Percentiles rank a stretch among this genome's conserved stretches.
Evolutionary conservation across 2,797 vertebrate genomes (phyloP).

Genomic region (Lerista edwardsae): DNA sequence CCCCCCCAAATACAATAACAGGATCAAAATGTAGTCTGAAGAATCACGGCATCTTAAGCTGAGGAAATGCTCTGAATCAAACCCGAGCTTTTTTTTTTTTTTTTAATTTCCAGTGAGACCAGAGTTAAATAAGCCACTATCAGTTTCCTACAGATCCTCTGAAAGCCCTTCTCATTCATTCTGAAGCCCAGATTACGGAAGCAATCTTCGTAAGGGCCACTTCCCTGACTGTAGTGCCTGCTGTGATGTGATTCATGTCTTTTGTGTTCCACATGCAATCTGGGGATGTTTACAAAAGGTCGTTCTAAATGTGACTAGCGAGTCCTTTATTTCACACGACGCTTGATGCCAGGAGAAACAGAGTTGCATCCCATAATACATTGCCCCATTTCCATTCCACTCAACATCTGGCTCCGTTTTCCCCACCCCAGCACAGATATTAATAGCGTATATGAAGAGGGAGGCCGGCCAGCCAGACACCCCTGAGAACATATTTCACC

Average conservation of each 20-base stretch:
- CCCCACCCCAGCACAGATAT: slow-evolving; percentile 39
- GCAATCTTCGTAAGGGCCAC: slow-evolving; percentile 72
- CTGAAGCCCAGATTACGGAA: slow-evolving; percentile 74
- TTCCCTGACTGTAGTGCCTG: slow-evolving; percentile 69
- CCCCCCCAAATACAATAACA: slow-evolving; percentile 20
- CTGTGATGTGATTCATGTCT: slow-evolving; percentile 77
- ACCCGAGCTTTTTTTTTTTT: slow-evolving; percentile 53
- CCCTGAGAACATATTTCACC: slow-evolving; percentile 29
- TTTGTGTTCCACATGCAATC: slow-evolving; percentile 78
- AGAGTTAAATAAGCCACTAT: slow-evolving; percentile 75
- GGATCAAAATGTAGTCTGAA: slow-evolving; percentile 63
- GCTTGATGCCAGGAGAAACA: slow-evolving; percentile 70
- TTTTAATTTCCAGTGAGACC: slow-evolving; percentile 55
- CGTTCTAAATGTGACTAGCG: slow-evolving; percentile 74
- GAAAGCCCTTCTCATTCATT: slow-evolving; percentile 67
- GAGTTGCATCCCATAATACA: slow-evolving; percentile 65
- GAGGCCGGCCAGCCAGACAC: slow-evolving; percentile 37
- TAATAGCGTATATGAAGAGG: slow-evolving; percentile 48
- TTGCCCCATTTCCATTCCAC: slow-evolving; percentile 68
- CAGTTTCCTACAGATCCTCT: slow-evolving; percentile 78
- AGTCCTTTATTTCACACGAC: slow-evolving; percentile 74
- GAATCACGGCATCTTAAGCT: slow-evolving; percentile 69
- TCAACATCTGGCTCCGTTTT: slow-evolving; percentile 66
- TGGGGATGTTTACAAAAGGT: slow-evolving; percentile 77
- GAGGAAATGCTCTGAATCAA: slow-evolving; percentile 75